phyloP scores from a whole-genome alignment of 2,888 invertebrate genomes.

The Eristalinus sepulchralis region DNA sequence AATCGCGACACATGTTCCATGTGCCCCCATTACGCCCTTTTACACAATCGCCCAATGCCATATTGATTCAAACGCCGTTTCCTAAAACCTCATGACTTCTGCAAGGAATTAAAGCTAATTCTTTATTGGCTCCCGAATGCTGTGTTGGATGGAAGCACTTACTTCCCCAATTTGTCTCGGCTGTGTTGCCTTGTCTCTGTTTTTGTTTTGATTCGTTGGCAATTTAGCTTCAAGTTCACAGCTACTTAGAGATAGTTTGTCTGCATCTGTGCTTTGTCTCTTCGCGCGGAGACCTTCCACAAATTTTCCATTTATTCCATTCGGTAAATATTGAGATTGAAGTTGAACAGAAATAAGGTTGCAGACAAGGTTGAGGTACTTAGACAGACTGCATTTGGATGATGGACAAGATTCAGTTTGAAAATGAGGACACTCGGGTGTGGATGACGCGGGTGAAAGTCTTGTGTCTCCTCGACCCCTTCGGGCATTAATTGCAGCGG shows the following conservation, averaged over 20 bases:
- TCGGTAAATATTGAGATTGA: not conserved
- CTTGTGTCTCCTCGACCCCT: no score
- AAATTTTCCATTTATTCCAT: not conserved
- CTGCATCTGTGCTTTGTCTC: not conserved
- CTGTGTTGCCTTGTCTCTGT: not conserved
- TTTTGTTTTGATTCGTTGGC: not conserved
- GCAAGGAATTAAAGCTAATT: not conserved
- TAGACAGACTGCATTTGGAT: not conserved
- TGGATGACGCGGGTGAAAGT: not conserved
- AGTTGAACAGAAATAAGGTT: not conserved
- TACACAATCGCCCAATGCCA: not conserved
- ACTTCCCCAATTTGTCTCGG: not conserved
- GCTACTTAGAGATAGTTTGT: not conserved
- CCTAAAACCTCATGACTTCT: not conserved
- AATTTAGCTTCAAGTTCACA: not conserved
- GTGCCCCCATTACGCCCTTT: not conserved
- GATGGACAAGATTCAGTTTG: not conserved
- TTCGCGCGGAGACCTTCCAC: not conserved
- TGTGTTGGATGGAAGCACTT: not conserved
- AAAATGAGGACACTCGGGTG: not conserved
- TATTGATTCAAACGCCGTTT: no score
- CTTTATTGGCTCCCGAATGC: no score
- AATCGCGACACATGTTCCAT: not conserved
- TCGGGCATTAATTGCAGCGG: no score
- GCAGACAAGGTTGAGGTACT: not conserved